These are phyloP conservation scores for Cervus canadensis DNA, from an alignment of 2,113 vertebrate species.

Conservation along the genomic window DNA sequence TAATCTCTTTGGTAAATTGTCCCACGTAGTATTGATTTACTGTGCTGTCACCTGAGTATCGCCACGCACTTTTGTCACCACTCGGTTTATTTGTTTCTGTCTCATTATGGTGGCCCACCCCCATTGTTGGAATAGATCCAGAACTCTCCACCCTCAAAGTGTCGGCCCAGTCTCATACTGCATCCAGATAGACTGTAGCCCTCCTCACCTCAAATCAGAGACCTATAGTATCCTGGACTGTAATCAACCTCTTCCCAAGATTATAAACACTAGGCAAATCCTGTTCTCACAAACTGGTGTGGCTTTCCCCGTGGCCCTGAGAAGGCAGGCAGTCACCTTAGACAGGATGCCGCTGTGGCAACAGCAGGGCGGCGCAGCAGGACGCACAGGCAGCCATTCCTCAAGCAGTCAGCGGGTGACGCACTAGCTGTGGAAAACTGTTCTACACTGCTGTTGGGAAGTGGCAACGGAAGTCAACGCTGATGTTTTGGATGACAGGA, in stretches of 20 bases:
- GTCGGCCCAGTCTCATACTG: neutral
- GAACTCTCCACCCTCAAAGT: neutral
- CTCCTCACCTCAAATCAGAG: neutral
- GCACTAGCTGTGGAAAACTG: rapidly evolving
- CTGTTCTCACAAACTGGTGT: rapidly evolving
- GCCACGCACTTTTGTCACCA: neutral
- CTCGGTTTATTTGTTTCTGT: neutral
- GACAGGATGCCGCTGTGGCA: rapidly evolving
- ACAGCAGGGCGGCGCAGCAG: rapidly evolving
- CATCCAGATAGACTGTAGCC: neutral
- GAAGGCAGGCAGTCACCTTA: rapidly evolving
- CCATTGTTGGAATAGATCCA: neutral
- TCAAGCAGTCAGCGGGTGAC: too few relatives aligned
- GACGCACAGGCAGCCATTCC: neutral
- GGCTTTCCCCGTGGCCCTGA: neutral
- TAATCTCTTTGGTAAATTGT: neutral
- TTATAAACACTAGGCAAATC: neutral
- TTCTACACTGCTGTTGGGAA: neutral
- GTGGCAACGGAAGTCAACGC: neutral
- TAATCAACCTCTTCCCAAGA: neutral
- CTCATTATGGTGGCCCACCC: neutral
- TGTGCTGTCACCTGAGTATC: neutral
- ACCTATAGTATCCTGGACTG: neutral
- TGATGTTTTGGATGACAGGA: neutral
- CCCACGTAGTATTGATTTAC: neutral